Evolutionary conservation across 2,797 vertebrate genomes (phyloP), one percentile per base, ranked within the genome.

Genomic region (Telmatherina bonti): DNA sequence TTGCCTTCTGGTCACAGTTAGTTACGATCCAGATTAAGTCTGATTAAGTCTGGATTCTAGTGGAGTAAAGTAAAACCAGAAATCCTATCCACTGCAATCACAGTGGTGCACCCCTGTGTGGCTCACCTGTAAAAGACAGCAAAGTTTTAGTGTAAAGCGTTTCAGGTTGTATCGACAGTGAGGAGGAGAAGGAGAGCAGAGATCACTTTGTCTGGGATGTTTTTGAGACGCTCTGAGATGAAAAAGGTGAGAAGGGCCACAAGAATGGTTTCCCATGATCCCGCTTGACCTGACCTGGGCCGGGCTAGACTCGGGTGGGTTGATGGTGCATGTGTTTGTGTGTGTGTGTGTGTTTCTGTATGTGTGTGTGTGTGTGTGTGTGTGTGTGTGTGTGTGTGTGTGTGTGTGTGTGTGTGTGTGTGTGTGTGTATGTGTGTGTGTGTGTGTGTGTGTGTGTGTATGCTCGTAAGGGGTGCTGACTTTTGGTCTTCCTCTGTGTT

Each of bases 241-340:
- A 92, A 91, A 89, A 92, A 92, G 91, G 90, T 91, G 88, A 92
- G 91, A 92, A 90, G 87, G 84, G 86, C 84, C 83, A 84, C 72
- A 73, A 72, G 72, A 86, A 85, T 36, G 53, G 72, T 91, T 92
- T 92, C 91, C 91, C 91, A 92, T 91, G 91, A 92, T 92, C 91
- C 85, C 66, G 26, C 66, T 83, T 92, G 91, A 92, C 91, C 90
- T 90, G 91, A 91, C 90, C 91, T 84, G 87, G 61, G 88, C 51
- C 18, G 27, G 47, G 72, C 81, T 77, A 62, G 61, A 76, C 86
- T 82, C 29, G 62, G 59, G 73, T 72, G 75, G 73, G 65, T 56
- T 62, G 63, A n/a, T 62, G 30, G 66, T 72, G 71, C 62, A 1
- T 51, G 51, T 29, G 66, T 66, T n/a, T n/a, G n/a, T n/a, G n/a